Evolutionary conservation across 30 jellyfish, hydroid and myxozoan species (phyloP), one percentile per base, ranked within the genome.

Genomic region (Pelagia noctiluca): DNA sequence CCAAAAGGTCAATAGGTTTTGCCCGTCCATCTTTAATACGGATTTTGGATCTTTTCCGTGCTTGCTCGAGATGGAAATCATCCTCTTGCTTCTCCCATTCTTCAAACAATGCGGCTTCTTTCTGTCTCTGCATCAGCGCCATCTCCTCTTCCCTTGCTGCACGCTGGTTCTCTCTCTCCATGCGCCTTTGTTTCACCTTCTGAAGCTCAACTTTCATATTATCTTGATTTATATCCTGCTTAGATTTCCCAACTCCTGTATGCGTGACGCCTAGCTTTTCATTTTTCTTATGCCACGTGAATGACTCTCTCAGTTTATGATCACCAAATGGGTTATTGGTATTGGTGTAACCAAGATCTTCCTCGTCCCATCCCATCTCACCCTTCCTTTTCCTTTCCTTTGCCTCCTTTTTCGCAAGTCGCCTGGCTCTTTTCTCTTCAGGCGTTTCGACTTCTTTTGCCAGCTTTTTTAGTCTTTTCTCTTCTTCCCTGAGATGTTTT

Each of bases 11-110:
- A 33, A 95, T 95, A 23, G 99, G 99, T 74, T 95, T 95, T 35
- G 99, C 99, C 60, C 99, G 89, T 26, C 97, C 99, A 89, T 95
- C 97, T 32, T 90, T 79, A 86, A 95, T 95, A 54, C 99, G 38
- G 3, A 95, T 89, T 29, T 90, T 67, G 0, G 99, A 95, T 23
- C 99, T 63, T 42, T 89, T 72, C n/a, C 97, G 81, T 7, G 99
- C 99, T 78, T 95, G 99, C 7, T 79, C 90, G 24, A 95, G 73
- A 34, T 88, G 97, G 37, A 88, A 88, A 81, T 84, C 96, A 53
- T 89, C 97, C 70, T 89, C 97, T 75, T 95, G 99, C 33, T 89
- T 79, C 49, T 85, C 96, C 99, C 99, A 95, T 28, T 82, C 96
- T 49, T 95, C 83, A 85, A 87, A 94, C 94, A 88, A 61, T 0